Evolutionary conservation across 2,888 invertebrate genomes (phyloP).

Genomic region (Synergus umbraculus): DNA sequence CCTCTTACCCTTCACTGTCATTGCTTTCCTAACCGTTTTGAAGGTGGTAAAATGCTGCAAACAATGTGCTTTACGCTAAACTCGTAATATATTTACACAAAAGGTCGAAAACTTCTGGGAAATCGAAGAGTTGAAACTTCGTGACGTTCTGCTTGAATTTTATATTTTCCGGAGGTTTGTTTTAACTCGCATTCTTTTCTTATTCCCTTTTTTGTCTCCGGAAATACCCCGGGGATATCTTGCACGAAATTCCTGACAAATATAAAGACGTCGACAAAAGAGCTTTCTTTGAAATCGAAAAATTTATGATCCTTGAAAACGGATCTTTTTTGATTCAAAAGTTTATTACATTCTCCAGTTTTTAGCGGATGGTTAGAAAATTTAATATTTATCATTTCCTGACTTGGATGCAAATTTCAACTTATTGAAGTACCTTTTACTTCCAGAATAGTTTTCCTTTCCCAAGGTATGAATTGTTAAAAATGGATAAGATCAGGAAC

Average conservation of each 20-base stretch:
- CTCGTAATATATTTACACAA: slow-evolving; percentile 43
- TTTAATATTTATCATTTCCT: too few species aligned
- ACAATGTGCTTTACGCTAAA: slow-evolving; percentile 40
- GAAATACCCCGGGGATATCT: neutral
- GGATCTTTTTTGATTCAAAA: too few species aligned
- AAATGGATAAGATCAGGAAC: neutral
- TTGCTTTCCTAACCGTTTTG: neutral
- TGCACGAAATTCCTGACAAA: neutral
- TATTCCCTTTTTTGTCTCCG: neutral
- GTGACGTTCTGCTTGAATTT: too few species aligned
- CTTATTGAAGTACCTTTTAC: too few species aligned
- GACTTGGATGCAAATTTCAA: too few species aligned
- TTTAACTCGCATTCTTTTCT: slow-evolving; percentile 32
- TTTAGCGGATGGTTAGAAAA: too few species aligned
- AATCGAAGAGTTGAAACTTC: slow-evolving; percentile 33
- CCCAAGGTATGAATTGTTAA: neutral
- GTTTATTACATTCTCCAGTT: too few species aligned
- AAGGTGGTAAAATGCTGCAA: slow-evolving; percentile 26
- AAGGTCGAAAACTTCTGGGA: slow-evolving; percentile 37
- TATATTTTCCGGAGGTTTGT: slow-evolving; percentile 24
- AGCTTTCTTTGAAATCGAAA: neutral
- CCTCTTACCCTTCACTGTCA: neutral
- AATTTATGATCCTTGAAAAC: neutral
- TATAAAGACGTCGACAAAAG: neutral
- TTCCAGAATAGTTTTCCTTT: too few species aligned